A percentile compares a stretch with the other conserved stretches of the same genome.
These are phyloP conservation scores for Carposina sasakii DNA, from an alignment of 1,140 invertebrate genomes.

Conservation along the genomic window DNA sequence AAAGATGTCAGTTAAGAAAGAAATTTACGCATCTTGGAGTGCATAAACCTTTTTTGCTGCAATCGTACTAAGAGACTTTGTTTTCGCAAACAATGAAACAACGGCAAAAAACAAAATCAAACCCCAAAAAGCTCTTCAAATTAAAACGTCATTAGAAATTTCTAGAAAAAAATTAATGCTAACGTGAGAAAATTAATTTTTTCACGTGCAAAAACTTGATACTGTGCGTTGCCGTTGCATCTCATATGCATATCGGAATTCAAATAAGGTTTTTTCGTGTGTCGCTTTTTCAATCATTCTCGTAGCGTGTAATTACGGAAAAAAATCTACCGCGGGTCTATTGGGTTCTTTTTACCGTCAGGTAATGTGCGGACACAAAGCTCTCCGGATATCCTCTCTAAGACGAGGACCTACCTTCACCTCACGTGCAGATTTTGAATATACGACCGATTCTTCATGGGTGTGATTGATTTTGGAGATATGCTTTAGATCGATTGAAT, in stretches of 20 bases:
- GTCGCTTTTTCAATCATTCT: constrained; percentile 25
- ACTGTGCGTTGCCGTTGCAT: constrained; percentile 60
- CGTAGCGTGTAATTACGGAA: constrained; percentile 63
- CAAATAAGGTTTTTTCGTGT: constrained; percentile 27
- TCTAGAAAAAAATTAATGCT: constrained; percentile 43
- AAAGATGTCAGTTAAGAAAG: constrained; percentile 14
- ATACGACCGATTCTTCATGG: constrained; percentile 55
- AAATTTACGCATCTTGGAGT: constrained; percentile 42
- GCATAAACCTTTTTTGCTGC: constrained; percentile 70
- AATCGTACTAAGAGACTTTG: constrained; percentile 65
- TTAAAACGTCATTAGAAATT: constrained; percentile 70
- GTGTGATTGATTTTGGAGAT: constrained; percentile 69
- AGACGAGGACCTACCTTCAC: constrained; percentile 57
- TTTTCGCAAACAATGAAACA: constrained; percentile 62
- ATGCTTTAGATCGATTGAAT: constrained; percentile 41
- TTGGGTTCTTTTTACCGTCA: constrained; percentile 58
- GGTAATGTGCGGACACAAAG: constrained; percentile 65
- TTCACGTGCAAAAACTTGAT: constrained; percentile 37
- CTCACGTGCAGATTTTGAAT: constrained; percentile 68
- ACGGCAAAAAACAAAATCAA: constrained; percentile 53
- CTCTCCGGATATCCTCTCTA: constrained; percentile 68
- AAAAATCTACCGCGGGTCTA: constrained; percentile 48
- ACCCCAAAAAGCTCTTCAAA: constrained; percentile 71
- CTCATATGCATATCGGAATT: constrained; percentile 25
- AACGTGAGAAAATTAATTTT: constrained; percentile 70